Evolutionary conservation across 1,140 invertebrate genomes (phyloP), one percentile per base, ranked within the genome.

Genomic region (Hylyphantes graminicola): DNA sequence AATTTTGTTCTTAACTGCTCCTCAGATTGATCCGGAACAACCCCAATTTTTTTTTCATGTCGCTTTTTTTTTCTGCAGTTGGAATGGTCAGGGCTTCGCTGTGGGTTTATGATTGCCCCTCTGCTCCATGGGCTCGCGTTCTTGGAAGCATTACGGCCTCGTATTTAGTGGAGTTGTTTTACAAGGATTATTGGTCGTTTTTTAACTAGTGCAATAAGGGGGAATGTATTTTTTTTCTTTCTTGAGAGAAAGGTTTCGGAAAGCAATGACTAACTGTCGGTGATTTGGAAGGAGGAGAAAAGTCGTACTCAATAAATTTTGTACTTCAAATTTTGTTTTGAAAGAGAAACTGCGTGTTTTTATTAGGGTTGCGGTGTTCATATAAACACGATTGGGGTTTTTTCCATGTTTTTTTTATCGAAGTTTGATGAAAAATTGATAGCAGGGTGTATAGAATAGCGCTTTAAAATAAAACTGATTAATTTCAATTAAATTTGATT

Each of bases 1-100:
- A 83, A 83, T 83, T 83, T 83, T 74, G 61, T 63, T 83, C 80
- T 83, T 83, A 83, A 83, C 80, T 83, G 80, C 80, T 64, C 55
- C 15, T 11, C 55, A 73, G 79, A 81, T 81, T 63, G 67, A 81
- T 81, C 77, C 54, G 35, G 35, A 19, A 59, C 68, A 64, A n/a
- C 21, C 48, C n/a, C 57, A 63, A 13, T 63, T 55, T 76, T 17
- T 65, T 12, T 65, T 65, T 17, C 17, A 4, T 19, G 48, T 70
- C 17, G 11, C 17, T 15, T 64, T 17, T 13, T n/a, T 17, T 13
- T 50, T 77, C n/a, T 50, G 4, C 6, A 4, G 12, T 17, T 19
- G 35, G 50, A 72, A 73, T 72, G 55, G 67, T 72, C 59, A 72
- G 50, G 35, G 54, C n/a, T 83, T 65, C 68, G 74, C 53, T 48